Evolutionary conservation across 2,888 invertebrate species (phyloP), one percentile per base, ranked within the genome.

Genomic region (Drosophila multiciliata): DNA sequence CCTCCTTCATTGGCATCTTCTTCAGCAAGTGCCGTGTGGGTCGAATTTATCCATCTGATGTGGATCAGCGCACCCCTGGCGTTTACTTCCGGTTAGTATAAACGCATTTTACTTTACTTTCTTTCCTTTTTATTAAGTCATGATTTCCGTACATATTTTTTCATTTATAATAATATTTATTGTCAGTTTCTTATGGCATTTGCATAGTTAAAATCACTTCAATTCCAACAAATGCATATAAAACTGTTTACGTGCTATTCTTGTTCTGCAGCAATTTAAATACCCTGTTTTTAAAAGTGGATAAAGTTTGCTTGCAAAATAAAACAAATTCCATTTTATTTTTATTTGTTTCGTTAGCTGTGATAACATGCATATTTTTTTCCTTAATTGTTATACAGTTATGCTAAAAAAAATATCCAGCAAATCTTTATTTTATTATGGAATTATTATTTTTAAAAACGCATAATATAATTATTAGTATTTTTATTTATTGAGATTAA

Each of bases 1-100:
- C 98, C 0, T 96, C 97, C 0, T 98, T 99, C 92, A 98, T 99
- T 78, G 98, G 98, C 0, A 98, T 98, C 74, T 98, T 97, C 94
- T 97, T 96, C 93, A 97, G 97, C 92, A 97, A 97, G 91, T 97
- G 97, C 90, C 95, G 97, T 60, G 96, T 97, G 54, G 98, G 97
- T 15, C 94, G 94, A 59, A 93, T 96, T 66, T 94, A 96, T 71
- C 94, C 95, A 0, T 95, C 95, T 23, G 98, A 98, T 81, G 93
- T 95, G 3, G 97, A 98, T 91, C 95, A 95, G 87, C 95, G 97
- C 73, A 94, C 94, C 61, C 96, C 98, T 0, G 98, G 98, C 36
- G 96, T 97, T 23, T 98, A 98, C 93, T 97, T 97, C 91, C 95
- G 96, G 94, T 93, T 67, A 91, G 91, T 84, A 85, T 36, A 8